Conservation (phyloP, 2,113 vertebrate genomes). For the Platysternon megacephalum region DNA sequence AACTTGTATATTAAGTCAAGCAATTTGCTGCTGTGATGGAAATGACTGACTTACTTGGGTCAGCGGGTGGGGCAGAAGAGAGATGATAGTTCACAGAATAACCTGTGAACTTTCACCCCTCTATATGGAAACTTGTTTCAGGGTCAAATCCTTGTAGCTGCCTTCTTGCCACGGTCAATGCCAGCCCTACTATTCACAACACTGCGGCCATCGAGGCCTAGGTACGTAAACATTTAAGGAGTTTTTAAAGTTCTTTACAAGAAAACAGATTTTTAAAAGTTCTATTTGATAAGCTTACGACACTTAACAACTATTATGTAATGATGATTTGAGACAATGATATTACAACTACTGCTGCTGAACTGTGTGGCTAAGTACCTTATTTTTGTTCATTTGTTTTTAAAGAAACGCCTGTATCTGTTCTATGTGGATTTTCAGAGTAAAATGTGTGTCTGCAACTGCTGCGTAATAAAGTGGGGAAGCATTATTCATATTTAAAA, state of each 20-base stretch:
- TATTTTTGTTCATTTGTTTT: constrained; percentile 32
- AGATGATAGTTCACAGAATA: constrained; percentile 95
- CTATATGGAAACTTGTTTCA: constrained; percentile 97
- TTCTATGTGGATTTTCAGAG: constrained; percentile 74
- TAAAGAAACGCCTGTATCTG: constrained; percentile 42
- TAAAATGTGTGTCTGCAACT: constrained; percentile 71
- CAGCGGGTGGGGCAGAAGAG: constrained; percentile 86
- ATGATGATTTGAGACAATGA: constrained; percentile 68
- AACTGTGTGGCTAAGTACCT: constrained; percentile 69
- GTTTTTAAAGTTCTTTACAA: constrained; percentile 85
- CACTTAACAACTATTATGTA: constrained; percentile 66
- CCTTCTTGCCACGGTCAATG: constrained; percentile 94
- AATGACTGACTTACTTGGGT: constrained; percentile 80
- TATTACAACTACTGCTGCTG: constrained; percentile 68
- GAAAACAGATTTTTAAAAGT: constrained; percentile 78
- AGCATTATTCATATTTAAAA: constrained; percentile 65
- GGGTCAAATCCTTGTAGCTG: constrained; percentile 96
- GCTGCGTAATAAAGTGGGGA: constrained; percentile 72
- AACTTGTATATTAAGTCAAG: constrained; percentile 68
- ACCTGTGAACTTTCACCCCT: constrained; percentile 97
- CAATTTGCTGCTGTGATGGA: constrained; percentile 81
- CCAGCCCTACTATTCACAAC: constrained; percentile 93
- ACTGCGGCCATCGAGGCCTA: constrained; percentile 92
- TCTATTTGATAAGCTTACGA: constrained; percentile 77
- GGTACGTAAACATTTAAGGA: constrained; percentile 92